Conservation (phyloP, 2,797 vertebrate species). For the Spinibarbus caldwelli region DNA sequence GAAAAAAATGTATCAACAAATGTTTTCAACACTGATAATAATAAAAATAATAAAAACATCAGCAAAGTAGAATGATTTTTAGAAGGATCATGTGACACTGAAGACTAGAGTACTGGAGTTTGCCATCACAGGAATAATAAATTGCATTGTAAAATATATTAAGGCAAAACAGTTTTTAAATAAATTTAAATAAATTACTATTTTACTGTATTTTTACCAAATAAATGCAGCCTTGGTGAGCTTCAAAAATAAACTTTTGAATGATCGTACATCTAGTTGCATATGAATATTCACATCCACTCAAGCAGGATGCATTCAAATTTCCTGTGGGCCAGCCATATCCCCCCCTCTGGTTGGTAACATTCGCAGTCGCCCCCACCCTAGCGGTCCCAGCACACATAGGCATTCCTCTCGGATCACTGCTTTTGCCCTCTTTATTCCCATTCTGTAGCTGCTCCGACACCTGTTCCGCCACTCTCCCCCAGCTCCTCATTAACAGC, state of each 20-base stretch:
- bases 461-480: slow-evolving; percentile 75
- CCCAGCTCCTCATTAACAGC: slow-evolving; percentile 79
- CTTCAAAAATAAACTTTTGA: neutral
- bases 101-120: neutral
- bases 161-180: neutral
- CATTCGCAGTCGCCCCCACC: slow-evolving; percentile 31
- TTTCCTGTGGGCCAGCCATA: slow-evolving; percentile 30
- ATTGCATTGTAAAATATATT: neutral
- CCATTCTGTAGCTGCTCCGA: slow-evolving; percentile 76
- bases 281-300: neutral
- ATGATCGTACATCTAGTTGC: neutral
- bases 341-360: neutral
- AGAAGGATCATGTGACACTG: neutral
- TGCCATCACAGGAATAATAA: neutral
- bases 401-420: slow-evolving; percentile 81
- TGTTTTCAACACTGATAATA: neutral
- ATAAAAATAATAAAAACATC: no score
- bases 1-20: neutral
- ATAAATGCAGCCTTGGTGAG: neutral
- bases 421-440: slow-evolving; percentile 81
- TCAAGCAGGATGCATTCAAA: slow-evolving; percentile 15
- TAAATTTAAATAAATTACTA: no score
- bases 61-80: neutral
- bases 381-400: slow-evolving; percentile 53
- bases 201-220: neutral